Percentiles rank a stretch among this genome's conserved stretches.
phyloP scores from a whole-genome alignment of 2,888 invertebrate species.

The Copidosoma aretas region DNA sequence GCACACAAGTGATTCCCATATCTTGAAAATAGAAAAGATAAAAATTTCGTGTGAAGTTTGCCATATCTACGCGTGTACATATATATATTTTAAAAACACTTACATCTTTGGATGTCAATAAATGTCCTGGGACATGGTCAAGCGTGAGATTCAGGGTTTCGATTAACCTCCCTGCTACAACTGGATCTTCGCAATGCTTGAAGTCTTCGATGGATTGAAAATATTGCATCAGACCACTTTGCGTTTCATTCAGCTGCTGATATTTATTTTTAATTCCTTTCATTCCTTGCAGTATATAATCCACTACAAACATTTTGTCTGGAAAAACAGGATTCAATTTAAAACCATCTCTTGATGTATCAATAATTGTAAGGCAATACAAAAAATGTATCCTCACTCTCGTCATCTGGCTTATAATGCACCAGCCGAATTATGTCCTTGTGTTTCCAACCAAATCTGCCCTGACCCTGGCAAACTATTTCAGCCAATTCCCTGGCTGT shows the following conservation, averaged over 20 bases:
- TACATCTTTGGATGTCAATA: constrained; percentile 71
- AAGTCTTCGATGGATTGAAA: constrained; percentile 54
- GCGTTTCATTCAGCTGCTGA: constrained; percentile 57
- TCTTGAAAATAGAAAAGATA: constrained; percentile 39
- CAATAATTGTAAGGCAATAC: neutral
- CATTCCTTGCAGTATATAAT: constrained; percentile 67
- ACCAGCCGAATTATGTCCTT: constrained; percentile 74
- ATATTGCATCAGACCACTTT: constrained; percentile 56
- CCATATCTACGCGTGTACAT: constrained; percentile 9
- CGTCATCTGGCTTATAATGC: constrained; percentile 60
- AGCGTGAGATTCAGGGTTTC: constrained; percentile 67
- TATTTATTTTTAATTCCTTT: constrained; percentile 62
- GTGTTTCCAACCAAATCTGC: constrained; percentile 75
- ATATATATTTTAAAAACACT: constrained; percentile 43
- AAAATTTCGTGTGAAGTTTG: neutral
- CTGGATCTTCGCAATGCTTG: constrained; percentile 62
- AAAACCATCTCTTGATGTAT: neutral
- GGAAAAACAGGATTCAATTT: constrained; percentile 20
- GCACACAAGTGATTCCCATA: constrained; percentile 70
- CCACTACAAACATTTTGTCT: constrained; percentile 53
- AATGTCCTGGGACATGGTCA: constrained; percentile 73
- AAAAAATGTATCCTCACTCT: constrained; percentile 40
- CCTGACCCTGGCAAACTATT: constrained; percentile 69
- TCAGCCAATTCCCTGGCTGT: constrained; percentile 70
- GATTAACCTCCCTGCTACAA: constrained; percentile 65